Base-by-base conservation (phyloP, 2,113 vertebrate genomes). In the Cyrtonyx montezumae region DNA sequence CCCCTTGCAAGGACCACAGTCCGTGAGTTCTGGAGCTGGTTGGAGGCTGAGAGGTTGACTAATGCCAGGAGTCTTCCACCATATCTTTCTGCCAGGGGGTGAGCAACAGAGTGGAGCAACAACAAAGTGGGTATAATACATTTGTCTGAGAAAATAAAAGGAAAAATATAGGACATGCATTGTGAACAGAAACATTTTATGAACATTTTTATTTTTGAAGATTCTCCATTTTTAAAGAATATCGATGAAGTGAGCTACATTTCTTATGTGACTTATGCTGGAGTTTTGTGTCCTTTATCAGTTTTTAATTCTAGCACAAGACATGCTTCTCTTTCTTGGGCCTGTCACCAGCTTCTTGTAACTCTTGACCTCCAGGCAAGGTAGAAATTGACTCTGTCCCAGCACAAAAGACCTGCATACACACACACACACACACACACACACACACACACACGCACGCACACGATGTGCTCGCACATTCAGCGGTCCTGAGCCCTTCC, bases 391-490 rank as follows among this genome's bases (percentile, higher is more conserved):
- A 8, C 32, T 36, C 32, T 36, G 17, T 15, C 30, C 42, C 0
- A 1, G 26, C 28, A 42, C 25, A 26, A 49, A 77, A 73, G 28
- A 20, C 21, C 20, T 43, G 34, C 20, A n/a, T n/a, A 20, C 25
- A n/a, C 43, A 56, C 30, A 34, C 14, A 5, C 51, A 53, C 15
- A 14, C 51, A 53, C 14, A 26, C 26, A 28, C 26, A 32, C 22
- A 75, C 17, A 14, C 8, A 11, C 25, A 7, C n/a, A n/a, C n/a
- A n/a, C n/a, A n/a, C n/a, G n/a, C n/a, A n/a, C n/a, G n/a, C n/a
- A n/a, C 14, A 19, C 10, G 20, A 19, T 48, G 63, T 2, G 0
- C 36, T 3, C 8, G 6, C 30, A 16, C 1, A 1, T 26, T 42
- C 56, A 49, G 25, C 42, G 28, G 42, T 21, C 34, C 25, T 32